Evolutionary conservation across 2,888 invertebrate genomes (phyloP).

Genomic region (Lasioglossum pauxillum): DNA sequence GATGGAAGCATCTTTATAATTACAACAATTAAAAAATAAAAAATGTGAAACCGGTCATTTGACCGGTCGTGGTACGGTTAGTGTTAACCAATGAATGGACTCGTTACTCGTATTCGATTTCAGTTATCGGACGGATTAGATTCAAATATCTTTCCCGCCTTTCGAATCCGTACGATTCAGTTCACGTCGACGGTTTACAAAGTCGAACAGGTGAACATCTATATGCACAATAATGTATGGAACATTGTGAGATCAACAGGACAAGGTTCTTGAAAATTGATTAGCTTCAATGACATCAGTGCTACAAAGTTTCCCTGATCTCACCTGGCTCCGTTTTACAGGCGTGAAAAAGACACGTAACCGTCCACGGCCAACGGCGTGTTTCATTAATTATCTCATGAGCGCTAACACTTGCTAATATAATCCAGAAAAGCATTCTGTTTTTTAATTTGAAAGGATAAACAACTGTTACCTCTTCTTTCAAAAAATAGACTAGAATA

Average conservation of each 20-base stretch:
- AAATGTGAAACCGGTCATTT: no score
- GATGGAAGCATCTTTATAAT: no score
- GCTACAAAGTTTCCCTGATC: slow-evolving; percentile 47
- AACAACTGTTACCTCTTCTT: not conserved
- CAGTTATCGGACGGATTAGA: not conserved
- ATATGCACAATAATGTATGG: not conserved
- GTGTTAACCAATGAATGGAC: not conserved
- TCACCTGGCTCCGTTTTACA: slow-evolving; percentile 38
- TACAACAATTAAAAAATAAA: no score
- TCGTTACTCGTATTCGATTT: not conserved
- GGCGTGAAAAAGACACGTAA: slow-evolving; percentile 14
- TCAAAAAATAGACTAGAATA: not conserved
- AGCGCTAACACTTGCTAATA: not conserved
- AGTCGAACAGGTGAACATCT: not conserved
- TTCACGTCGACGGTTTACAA: not conserved
- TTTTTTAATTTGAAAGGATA: not conserved
- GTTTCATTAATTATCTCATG: not conserved
- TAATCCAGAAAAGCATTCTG: not conserved
- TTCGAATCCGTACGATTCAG: not conserved
- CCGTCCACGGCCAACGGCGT: not conserved
- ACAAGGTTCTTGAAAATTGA: slow-evolving; percentile 22
- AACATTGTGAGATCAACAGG: not conserved
- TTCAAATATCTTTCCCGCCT: slow-evolving; percentile 13
- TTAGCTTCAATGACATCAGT: slow-evolving; percentile 49
- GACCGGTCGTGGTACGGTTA: no score